phyloP scores from a whole-genome alignment of 2,797 vertebrate species.

The Gorsachius magnificus region DNA sequence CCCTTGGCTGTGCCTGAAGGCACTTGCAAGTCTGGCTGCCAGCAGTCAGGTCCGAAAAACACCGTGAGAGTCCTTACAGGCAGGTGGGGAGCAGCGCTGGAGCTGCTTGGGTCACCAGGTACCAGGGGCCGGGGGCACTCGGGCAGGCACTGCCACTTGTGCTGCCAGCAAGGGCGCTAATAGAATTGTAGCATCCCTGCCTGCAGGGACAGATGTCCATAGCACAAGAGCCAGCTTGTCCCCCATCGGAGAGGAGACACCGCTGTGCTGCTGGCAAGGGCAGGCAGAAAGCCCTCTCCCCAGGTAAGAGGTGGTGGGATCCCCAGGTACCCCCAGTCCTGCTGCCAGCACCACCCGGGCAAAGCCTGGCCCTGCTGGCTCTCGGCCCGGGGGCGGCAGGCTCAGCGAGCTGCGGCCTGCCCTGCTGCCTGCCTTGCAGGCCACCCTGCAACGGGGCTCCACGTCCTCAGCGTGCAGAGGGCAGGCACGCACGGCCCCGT shows the following conservation, averaged over 20 bases:
- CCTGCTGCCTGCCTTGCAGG: neutral
- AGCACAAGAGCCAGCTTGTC: neutral
- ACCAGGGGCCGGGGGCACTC: no score
- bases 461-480: neutral
- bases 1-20: neutral
- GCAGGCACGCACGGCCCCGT: neutral
- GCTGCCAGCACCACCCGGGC: neutral
- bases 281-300: neutral
- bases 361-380: neutral
- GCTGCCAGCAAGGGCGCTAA: neutral
- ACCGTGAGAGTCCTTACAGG: rapidly evolving
- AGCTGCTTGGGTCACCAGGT: rapidly evolving
- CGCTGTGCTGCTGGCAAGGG: neutral
- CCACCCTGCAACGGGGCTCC: neutral
- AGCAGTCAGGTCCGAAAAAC: neutral
- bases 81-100: neutral
- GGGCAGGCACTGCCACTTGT: neutral
- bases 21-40: neutral
- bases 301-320: neutral
- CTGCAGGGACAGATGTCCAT: neutral
- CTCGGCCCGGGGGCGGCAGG: rapidly evolving
- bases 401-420: neutral
- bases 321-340: neutral
- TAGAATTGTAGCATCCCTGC: neutral
- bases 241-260: neutral